Evolutionary conservation across 2,797 vertebrate species (phyloP), one percentile per base, ranked within the genome.

Genomic region (Pteronotus mesoamericanus): DNA sequence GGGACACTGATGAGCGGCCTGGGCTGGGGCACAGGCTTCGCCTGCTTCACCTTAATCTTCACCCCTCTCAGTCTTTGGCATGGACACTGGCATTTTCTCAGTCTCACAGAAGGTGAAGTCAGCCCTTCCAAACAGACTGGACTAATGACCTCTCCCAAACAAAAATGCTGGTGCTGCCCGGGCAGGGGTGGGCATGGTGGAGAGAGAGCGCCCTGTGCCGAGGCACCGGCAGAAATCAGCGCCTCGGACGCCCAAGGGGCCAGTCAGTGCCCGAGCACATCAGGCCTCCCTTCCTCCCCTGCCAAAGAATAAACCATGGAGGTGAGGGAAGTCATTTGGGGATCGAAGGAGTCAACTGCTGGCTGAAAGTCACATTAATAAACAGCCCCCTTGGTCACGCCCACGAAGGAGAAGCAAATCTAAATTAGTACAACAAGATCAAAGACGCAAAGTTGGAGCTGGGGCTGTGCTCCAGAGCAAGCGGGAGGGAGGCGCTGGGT

Each of bases 381-480:
- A 12, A 88, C 15, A 72, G 66, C 72, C 79, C 72, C 79, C 91
- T 61, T 51, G 39, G 89, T n/a, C 84, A 42, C n/a, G 48, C 34
- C 61, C 64, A 75, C 1, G 3, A 37, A n/a, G 53, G 24, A 92
- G 85, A 89, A 93, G 57, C 74, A 57, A 94, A 42, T 91, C 32
- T 53, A 53, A 57, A 78, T 78, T 92, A 74, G 94, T 51, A 92
- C 94, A 86, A 84, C 26, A 51, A 55, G 94, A 96, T 92, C 57
- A 94, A 68, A 96, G 89, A 61, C 1, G 14, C 9, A 5, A 34
- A 85, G 32, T 6, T 46, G 21, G n/a, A 3, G 18, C 16, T n/a
- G 78, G 21, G 84, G 42, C 44, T 11, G 48, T 37, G 44, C 44
- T 8, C 46, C 34, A 55, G 68, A 75, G 6, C 26, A 14, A 6